Percentiles rank a stretch among this genome's conserved stretches.
These are phyloP conservation scores for Marronus borbonicus DNA, from an alignment of 2,888 invertebrate species.

Conservation along the genomic window DNA sequence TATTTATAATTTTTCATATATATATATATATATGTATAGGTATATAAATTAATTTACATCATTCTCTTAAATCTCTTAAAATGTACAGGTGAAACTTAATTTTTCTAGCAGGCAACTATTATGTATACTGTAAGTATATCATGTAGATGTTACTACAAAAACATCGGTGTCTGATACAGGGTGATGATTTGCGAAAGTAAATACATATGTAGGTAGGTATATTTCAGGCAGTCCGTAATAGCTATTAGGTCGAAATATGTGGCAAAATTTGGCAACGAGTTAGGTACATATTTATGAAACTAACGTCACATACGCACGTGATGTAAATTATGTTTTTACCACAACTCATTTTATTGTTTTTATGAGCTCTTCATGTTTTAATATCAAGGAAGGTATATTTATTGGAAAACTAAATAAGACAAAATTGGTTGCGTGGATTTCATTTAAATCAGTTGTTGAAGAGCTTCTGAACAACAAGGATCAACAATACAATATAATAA, in stretches of 20 bases:
- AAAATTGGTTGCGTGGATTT: too few species aligned
- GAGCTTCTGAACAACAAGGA: too few species aligned
- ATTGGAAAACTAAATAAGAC: too few species aligned
- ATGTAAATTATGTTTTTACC: too few species aligned
- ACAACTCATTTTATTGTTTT: too few species aligned
- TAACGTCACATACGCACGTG: neutral
- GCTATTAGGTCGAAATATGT: conserved; percentile 9
- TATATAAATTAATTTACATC: conserved; percentile 42
- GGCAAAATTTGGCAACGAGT: neutral
- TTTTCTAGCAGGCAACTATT: conserved; percentile 43
- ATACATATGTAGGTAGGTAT: conserved; percentile 7
- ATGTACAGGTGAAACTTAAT: conserved; percentile 39
- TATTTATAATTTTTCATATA: conserved; percentile 62
- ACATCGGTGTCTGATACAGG: conserved; percentile 8
- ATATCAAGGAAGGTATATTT: too few species aligned
- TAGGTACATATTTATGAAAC: conserved; percentile 22
- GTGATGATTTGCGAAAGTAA: conserved; percentile 15
- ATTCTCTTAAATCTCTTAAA: conserved; percentile 18
- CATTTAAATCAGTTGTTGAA: too few species aligned
- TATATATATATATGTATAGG: neutral
- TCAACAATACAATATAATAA: too few species aligned
- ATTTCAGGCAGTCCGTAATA: conserved; percentile 21
- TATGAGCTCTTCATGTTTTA: too few species aligned
- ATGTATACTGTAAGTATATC: conserved; percentile 20
- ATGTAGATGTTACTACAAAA: conserved; percentile 23